phyloP scores from a whole-genome alignment of 2,888 invertebrate genomes.

The Conomelus anceps region DNA sequence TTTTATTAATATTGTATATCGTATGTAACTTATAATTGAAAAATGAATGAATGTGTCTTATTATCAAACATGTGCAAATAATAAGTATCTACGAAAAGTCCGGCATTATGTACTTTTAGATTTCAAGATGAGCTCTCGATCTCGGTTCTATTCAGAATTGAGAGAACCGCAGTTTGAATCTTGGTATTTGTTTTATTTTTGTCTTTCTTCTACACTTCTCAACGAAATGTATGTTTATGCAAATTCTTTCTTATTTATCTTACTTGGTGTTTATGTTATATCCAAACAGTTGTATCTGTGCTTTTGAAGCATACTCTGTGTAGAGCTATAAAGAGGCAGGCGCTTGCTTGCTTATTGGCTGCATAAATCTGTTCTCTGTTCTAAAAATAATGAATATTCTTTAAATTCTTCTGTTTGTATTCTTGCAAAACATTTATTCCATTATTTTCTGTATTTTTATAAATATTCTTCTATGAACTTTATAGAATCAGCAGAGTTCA shows the following conservation, averaged over 20 bases:
- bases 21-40: no score
- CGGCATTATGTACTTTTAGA: no score
- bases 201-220: not conserved
- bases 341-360: no score
- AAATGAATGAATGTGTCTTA: no score
- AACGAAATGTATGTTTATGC: not conserved
- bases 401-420: no score
- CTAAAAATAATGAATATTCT: not conserved
- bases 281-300: not conserved
- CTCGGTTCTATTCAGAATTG: no score
- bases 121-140: no score
- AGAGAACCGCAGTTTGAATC: no score
- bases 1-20: no score
- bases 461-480: not conserved
- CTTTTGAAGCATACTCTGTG: not conserved
- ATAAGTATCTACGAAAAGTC: no score
- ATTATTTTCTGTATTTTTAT: not conserved
- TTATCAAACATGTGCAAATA: no score
- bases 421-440: not conserved
- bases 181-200: not conserved
- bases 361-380: not conserved
- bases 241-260: not conserved
- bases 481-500: no score
- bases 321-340: not conserved
- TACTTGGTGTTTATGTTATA: not conserved